Evolutionary conservation across 2,888 invertebrate species (phyloP), one percentile per base, ranked within the genome.

Genomic region (Sthenelais limicola): DNA sequence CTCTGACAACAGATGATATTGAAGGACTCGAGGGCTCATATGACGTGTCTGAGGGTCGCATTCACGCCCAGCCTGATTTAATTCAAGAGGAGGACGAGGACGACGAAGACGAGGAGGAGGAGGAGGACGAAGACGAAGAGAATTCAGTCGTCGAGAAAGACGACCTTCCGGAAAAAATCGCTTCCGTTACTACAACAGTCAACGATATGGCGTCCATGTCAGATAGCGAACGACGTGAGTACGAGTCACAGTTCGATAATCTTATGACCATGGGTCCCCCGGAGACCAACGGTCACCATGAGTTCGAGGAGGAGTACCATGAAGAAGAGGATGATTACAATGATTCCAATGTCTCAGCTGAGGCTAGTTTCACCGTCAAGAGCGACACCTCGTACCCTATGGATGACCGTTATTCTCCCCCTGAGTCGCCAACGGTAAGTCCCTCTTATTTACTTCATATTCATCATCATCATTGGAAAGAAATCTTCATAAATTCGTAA

Each of bases 101-200:
- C 24, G 62, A 62, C 21, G 62, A 62, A 18, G 62, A 62, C 62
- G 62, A 62, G n/a, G 62, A 62, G 3, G 62, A 62, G 5, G 62
- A 62, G 26, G 62, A 62, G 7, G 62, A 62, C 35, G 56, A 56
- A 28, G 52, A 52, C 52, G 62, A 62, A 35, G 62, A 62, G 38
- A 62, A 62, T 26, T 62, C 62, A 5, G 62, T 62, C 24, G 62
- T 62, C 24, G 62, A 62, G 21, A 62, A 62, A 38, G 62, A 62
- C 62, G 62, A 62, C 38, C 24, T 62, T 12, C 62, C 62, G 7
- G 62, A 62, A 24, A 62, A 62, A 38, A 21, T 24, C 9, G 43
- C 56, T 4, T 21, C 18, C 15, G 15, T n/a, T 32, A 35, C 43
- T 21, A 26, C 62, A 5, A 15, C 24, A 9, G 62, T 26, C 9